Conservation (phyloP, 2,797 vertebrate genomes). For the Anas georgica region DNA sequence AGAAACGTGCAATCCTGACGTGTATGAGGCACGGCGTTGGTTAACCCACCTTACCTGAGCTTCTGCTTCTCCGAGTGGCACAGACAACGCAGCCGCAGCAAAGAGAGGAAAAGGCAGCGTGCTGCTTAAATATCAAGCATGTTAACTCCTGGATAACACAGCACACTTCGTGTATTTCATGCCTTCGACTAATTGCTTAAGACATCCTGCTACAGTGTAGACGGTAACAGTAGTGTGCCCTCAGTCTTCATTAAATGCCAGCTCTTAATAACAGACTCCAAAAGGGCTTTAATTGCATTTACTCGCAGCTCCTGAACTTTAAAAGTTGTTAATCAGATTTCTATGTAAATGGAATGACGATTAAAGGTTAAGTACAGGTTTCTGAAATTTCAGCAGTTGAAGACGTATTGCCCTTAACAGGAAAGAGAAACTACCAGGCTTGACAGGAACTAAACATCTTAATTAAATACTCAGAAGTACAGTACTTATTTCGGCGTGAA, state of each 20-base stretch:
- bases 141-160: conserved; percentile 65
- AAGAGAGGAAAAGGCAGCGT: background rate
- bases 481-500: conserved; percentile 76
- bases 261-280: conserved; percentile 86
- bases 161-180: conserved; percentile 66
- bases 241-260: conserved; percentile 90
- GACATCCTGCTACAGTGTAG: conserved; percentile 79
- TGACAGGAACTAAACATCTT: conserved; percentile 82
- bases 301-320: conserved; percentile 88
- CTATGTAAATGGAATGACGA: conserved; percentile 78
- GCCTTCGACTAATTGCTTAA: conserved; percentile 86
- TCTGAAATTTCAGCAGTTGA: conserved; percentile 77
- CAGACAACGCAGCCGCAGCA: background rate
- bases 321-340: conserved; percentile 89
- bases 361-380: conserved; percentile 85
- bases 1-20: background rate
- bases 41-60: background rate
- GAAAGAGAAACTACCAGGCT: conserved; percentile 60
- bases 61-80: background rate
- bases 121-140: conserved; percentile 73
- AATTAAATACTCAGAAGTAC: conserved; percentile 81
- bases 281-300: conserved; percentile 89
- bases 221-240: conserved; percentile 74
- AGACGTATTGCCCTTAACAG: conserved; percentile 71
- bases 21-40: background rate